Evolutionary conservation across 2,888 invertebrate genomes (phyloP).

Genomic region (Spialia ferax): DNA sequence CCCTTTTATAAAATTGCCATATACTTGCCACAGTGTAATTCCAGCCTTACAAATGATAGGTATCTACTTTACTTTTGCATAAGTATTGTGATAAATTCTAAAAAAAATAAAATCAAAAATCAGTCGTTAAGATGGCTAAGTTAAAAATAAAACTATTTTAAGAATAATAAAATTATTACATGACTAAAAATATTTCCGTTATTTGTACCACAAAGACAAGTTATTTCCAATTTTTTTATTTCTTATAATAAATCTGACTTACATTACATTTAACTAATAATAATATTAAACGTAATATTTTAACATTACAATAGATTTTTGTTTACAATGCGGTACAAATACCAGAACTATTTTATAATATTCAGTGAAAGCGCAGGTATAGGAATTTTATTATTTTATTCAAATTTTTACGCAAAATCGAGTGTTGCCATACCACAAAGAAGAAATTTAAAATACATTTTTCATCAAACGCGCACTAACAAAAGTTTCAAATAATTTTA

Average conservation of each 20-base stretch:
- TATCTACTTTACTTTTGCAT: constrained; percentile 10
- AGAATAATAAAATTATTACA: constrained; percentile 22
- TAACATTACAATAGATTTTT: not conserved
- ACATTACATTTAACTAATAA: not conserved
- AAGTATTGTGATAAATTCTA: constrained; percentile 30
- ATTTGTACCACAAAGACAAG: constrained; percentile 8
- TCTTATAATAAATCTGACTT: constrained; percentile 4
- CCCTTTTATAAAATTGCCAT: too few species aligned
- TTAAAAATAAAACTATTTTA: constrained; percentile 21
- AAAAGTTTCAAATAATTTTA: too few species aligned
- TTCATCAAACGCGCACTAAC: too few species aligned
- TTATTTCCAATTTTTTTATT: not conserved
- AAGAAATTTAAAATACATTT: too few species aligned
- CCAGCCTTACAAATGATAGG: constrained; percentile 19
- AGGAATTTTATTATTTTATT: not conserved
- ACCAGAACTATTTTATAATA: not conserved
- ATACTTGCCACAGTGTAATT: constrained; percentile 28
- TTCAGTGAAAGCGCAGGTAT: not conserved
- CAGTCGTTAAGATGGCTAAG: constrained; percentile 41
- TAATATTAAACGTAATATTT: too few species aligned
- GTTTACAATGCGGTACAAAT: not conserved
- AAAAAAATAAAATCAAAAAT: constrained; percentile 35
- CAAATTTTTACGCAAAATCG: too few species aligned
- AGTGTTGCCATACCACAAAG: too few species aligned
- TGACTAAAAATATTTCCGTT: not conserved